Percentiles rank a stretch among this genome's conserved stretches.
Evolutionary conservation across 2,797 vertebrate genomes (phyloP).

Genomic region (Rhinogobio ventralis): DNA sequence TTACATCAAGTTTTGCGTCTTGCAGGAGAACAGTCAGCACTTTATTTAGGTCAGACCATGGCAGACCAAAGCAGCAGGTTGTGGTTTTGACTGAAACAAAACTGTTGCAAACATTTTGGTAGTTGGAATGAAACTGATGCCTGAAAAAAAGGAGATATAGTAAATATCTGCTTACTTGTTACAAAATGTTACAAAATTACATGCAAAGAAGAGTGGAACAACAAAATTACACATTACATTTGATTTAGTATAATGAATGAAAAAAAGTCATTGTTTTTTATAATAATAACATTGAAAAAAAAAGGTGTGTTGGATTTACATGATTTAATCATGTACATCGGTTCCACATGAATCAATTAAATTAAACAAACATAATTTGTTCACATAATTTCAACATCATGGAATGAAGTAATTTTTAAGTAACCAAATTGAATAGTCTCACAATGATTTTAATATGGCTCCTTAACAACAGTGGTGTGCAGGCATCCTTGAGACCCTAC

Average conservation of each 20-base stretch:
- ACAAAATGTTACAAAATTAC: constrained; percentile 2
- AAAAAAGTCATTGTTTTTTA: not conserved
- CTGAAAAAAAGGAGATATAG: not conserved
- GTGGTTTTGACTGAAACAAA: constrained; percentile 21
- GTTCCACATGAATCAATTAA: no score
- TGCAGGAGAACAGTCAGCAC: constrained; percentile 16
- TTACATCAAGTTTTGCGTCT: not conserved
- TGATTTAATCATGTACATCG: no score
- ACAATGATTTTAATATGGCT: no score
- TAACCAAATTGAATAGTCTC: no score
- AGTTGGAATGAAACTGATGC: not conserved
- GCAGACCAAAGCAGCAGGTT: not conserved
- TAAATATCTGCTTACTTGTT: not conserved
- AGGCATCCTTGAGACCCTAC: no score
- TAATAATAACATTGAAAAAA: no score
- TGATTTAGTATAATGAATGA: not conserved
- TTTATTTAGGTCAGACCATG: constrained; percentile 30
- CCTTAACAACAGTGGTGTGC: no score
- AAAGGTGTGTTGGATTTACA: no score
- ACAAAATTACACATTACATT: not conserved
- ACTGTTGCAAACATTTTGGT: not conserved
- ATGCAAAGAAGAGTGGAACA: not conserved
- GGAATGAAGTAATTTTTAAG: no score
- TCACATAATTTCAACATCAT: no score
- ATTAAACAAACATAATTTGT: no score